phyloP scores from a whole-genome alignment of 1,140 invertebrate species.

The Cephus cinctus region DNA sequence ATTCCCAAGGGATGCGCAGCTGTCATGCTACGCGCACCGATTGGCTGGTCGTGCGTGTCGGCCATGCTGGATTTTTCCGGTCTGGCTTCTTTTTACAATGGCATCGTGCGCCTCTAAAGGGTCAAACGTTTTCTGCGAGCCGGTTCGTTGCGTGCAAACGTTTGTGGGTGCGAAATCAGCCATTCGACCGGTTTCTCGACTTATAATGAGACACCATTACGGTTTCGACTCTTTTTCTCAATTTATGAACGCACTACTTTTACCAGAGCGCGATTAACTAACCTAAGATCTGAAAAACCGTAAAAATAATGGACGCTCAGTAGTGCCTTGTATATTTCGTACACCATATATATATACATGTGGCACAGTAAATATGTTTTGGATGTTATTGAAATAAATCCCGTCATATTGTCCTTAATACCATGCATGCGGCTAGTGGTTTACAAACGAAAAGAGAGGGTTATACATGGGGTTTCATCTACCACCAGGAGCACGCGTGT shows the following conservation, averaged over 20 bases:
- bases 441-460: slow-evolving; percentile 16
- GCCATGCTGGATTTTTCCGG: slow-evolving; percentile 54
- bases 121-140: slow-evolving; percentile 17
- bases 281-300: no score
- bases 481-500: slow-evolving; percentile 29
- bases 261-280: no score
- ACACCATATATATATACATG: background rate
- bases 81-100: slow-evolving; percentile 47
- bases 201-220: no score
- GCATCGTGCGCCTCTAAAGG: slow-evolving; percentile 19
- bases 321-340: no score
- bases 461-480: slow-evolving; percentile 29
- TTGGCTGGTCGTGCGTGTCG: slow-evolving; percentile 37
- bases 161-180: background rate
- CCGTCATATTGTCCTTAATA: slow-evolving; percentile 34
- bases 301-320: no score
- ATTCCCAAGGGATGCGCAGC: slow-evolving; percentile 49
- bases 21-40: slow-evolving; percentile 42
- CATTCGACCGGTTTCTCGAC: background rate
- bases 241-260: no score
- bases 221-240: no score
- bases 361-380: background rate
- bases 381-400: slow-evolving; percentile 48
- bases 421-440: slow-evolving; percentile 25
- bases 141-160: background rate